Evolutionary conservation across 2,113 vertebrate genomes (phyloP).

Genomic region (Clarias macrocephalus): DNA sequence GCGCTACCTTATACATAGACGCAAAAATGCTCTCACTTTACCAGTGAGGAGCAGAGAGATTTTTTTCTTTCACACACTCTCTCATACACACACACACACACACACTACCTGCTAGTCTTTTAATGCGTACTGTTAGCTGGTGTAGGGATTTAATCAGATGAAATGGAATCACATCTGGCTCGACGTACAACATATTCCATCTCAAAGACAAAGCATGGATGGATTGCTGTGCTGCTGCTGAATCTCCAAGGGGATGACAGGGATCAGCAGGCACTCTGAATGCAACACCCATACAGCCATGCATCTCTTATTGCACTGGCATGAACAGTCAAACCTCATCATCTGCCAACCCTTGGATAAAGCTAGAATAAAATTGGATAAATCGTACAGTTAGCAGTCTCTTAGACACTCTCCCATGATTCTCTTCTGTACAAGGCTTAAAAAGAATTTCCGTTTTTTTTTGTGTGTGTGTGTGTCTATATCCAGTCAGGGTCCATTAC

Average conservation of each 20-base stretch:
- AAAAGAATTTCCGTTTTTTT: conserved; percentile 46
- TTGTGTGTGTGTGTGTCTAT: conserved; percentile 25
- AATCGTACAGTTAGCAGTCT: conserved; percentile 41
- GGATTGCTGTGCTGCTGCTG: conserved; percentile 18
- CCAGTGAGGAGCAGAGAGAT: conserved; percentile 1
- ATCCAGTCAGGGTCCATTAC: conserved; percentile 48
- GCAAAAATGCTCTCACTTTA: conserved; percentile 36
- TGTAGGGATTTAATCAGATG: conserved; percentile 43
- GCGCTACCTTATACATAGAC: conserved; percentile 23
- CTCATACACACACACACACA: conserved; percentile 20
- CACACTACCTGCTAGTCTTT: conserved; percentile 1
- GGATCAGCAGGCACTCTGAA: conserved; percentile 63
- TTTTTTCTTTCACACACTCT: not conserved
- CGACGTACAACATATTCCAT: conserved; percentile 21
- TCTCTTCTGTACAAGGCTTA: conserved; percentile 42
- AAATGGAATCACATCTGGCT: conserved; percentile 28
- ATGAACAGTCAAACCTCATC: conserved; percentile 32
- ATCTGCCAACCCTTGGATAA: conserved; percentile 29
- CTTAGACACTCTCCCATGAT: conserved; percentile 27
- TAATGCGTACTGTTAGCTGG: conserved; percentile 28
- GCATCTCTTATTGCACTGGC: conserved; percentile 46
- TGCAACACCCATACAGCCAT: conserved; percentile 43
- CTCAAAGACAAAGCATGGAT: conserved; percentile 21
- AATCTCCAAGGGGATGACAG: conserved; percentile 47
- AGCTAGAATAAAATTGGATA: conserved; percentile 30